These are phyloP conservation scores for Malurus elegans DNA, from an alignment of 2,113 vertebrate species.

Conservation along the genomic window DNA sequence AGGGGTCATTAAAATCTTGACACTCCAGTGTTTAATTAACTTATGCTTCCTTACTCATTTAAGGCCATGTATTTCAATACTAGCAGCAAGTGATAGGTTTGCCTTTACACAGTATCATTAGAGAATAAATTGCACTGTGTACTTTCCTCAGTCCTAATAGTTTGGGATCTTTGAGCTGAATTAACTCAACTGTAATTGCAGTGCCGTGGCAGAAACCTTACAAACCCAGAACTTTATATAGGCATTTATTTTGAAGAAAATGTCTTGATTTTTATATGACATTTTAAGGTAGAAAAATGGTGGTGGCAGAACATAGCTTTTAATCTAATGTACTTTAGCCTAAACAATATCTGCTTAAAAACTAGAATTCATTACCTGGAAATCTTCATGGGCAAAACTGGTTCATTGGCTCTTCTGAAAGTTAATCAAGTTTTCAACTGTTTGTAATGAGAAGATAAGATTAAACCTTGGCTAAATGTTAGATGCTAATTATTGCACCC, in stretches of 20 bases:
- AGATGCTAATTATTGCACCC: not conserved
- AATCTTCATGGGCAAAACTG: not conserved
- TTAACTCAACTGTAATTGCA: slow-evolving; percentile 11
- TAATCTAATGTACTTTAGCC: not conserved
- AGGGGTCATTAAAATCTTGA: slow-evolving; percentile 12
- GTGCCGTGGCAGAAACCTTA: not conserved
- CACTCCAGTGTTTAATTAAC: slow-evolving; percentile 26
- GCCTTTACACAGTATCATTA: not conserved
- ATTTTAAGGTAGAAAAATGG: not conserved
- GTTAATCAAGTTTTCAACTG: not conserved
- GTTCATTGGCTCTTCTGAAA: not conserved
- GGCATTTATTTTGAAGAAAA: not conserved
- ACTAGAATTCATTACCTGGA: not conserved
- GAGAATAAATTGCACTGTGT: slow-evolving; percentile 18
- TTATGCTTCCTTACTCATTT: slow-evolving; percentile 1
- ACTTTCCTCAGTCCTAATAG: not conserved
- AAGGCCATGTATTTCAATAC: not conserved
- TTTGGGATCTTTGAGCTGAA: slow-evolving; percentile 8
- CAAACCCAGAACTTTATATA: not conserved
- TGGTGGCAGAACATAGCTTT: not conserved
- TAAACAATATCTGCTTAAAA: not conserved
- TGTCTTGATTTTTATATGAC: not conserved
- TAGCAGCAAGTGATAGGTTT: not conserved
- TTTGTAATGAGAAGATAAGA: not conserved
- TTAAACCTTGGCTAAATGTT: not conserved